phyloP scores from a whole-genome alignment of 2,797 vertebrate genomes.

The Bovichtus diacanthus region DNA sequence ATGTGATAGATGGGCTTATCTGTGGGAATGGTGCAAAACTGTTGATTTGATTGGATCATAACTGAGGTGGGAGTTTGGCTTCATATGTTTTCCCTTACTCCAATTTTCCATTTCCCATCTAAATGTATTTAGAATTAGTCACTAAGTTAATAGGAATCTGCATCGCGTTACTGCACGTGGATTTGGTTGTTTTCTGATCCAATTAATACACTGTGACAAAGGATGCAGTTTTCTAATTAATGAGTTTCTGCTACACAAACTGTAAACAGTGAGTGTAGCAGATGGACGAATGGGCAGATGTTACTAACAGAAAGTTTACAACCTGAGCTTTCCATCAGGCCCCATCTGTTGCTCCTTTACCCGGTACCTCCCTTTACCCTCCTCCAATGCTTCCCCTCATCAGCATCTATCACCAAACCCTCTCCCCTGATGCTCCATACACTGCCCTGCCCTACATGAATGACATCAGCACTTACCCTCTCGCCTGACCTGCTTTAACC shows the following conservation, averaged over 20 bases:
- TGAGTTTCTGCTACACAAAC: slow-evolving; percentile 71
- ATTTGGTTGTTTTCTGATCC: slow-evolving; percentile 34
- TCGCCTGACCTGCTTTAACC: slow-evolving; percentile 48
- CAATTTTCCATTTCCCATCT: slow-evolving; percentile 12
- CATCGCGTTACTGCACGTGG: not conserved
- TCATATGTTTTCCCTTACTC: slow-evolving; percentile 2
- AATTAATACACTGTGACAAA: slow-evolving; percentile 49
- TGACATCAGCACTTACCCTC: slow-evolving; percentile 45
- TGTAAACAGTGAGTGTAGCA: slow-evolving; percentile 74
- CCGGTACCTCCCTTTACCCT: slow-evolving; percentile 79
- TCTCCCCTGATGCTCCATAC: slow-evolving; percentile 24
- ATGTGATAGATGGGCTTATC: slow-evolving; percentile 65
- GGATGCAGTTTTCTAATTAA: slow-evolving; percentile 59
- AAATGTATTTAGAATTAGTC: slow-evolving; percentile 25
- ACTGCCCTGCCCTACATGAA: slow-evolving; percentile 31
- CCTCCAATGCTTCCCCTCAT: slow-evolving; percentile 76
- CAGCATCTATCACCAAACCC: slow-evolving; percentile 66
- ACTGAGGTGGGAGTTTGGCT: slow-evolving; percentile 20
- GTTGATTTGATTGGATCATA: slow-evolving; percentile 58
- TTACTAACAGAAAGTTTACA: slow-evolving; percentile 87
- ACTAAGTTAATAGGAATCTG: slow-evolving; percentile 35
- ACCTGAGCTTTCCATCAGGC: slow-evolving; percentile 83
- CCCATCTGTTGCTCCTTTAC: slow-evolving; percentile 86
- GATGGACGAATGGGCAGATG: slow-evolving; percentile 88
- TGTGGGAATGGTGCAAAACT: slow-evolving; percentile 56